phyloP scores from a whole-genome alignment of 1,140 invertebrate genomes.

The Nixonia krombeini region DNA sequence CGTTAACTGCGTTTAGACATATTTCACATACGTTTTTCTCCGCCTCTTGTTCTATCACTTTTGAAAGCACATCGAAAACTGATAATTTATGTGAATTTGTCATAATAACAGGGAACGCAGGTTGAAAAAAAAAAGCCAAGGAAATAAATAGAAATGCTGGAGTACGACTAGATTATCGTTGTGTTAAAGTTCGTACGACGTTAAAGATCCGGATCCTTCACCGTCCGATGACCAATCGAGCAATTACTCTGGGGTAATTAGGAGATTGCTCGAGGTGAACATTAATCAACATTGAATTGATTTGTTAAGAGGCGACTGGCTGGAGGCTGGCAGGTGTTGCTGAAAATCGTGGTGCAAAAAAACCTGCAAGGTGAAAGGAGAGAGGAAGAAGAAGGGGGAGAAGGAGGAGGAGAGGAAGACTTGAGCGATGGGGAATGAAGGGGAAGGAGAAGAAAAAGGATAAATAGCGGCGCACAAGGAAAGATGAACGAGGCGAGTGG shows the following conservation, averaged over 20 bases:
- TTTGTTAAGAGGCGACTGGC: constrained; percentile 49
- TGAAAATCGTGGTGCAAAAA: not conserved
- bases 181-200: constrained; percentile 14
- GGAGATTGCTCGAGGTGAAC: constrained; percentile 50
- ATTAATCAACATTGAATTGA: constrained; percentile 67
- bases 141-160: no score
- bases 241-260: constrained; percentile 64
- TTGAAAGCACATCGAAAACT: no score
- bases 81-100: no score
- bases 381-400: constrained; percentile 4
- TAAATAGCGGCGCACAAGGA: no score
- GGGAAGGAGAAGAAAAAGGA: no score
- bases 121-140: no score
- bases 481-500: constrained; percentile 11
- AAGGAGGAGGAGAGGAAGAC: constrained; percentile 3
- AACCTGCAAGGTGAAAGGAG: not conserved
- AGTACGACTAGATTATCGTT: no score
- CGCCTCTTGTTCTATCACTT: no score
- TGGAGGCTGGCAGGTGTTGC: constrained; percentile 1
- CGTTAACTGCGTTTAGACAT: no score
- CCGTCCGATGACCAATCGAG: constrained; percentile 55
- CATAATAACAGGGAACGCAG: no score
- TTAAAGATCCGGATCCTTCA: constrained; percentile 34
- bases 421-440: no score
- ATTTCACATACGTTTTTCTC: no score